phyloP scores from a whole-genome alignment of 2,113 vertebrate genomes.

The Cinclus mexicanus region DNA sequence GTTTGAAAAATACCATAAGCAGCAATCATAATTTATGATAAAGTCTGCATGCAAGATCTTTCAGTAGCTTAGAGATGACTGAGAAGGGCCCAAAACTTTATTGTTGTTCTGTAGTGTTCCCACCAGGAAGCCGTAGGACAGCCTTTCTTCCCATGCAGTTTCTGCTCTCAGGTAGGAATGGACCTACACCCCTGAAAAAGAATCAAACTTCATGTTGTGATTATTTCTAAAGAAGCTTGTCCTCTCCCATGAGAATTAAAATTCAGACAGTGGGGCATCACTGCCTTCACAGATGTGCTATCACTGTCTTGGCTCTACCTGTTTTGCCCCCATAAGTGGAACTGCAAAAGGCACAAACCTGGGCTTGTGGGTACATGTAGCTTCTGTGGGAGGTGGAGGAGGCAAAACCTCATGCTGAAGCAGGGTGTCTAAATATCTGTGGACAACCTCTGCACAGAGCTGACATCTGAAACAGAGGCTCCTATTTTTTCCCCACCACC shows the following conservation, averaged over 20 bases:
- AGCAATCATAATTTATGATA: background rate
- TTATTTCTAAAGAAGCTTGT: background rate
- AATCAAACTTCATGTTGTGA: fast-evolving
- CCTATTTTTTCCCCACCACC: background rate
- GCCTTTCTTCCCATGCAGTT: background rate
- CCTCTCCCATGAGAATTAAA: background rate
- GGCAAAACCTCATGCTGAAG: background rate
- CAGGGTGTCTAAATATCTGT: background rate
- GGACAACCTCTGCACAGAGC: background rate
- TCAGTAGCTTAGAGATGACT: background rate
- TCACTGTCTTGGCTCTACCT: fast-evolving
- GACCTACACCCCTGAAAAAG: background rate
- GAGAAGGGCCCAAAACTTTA: background rate
- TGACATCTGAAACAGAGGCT: background rate
- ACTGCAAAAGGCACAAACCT: background rate
- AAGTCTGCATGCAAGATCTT: background rate
- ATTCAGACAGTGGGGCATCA: background rate
- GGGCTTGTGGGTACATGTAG: fast-evolving
- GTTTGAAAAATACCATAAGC: background rate
- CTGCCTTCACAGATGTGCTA: background rate
- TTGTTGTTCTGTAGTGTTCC: background rate
- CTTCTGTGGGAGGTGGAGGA: background rate
- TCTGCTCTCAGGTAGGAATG: background rate
- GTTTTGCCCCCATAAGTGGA: background rate
- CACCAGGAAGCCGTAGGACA: background rate